Evolutionary conservation across 2,888 invertebrate genomes (phyloP).

Genomic region (Stenotaenia linearis): DNA sequence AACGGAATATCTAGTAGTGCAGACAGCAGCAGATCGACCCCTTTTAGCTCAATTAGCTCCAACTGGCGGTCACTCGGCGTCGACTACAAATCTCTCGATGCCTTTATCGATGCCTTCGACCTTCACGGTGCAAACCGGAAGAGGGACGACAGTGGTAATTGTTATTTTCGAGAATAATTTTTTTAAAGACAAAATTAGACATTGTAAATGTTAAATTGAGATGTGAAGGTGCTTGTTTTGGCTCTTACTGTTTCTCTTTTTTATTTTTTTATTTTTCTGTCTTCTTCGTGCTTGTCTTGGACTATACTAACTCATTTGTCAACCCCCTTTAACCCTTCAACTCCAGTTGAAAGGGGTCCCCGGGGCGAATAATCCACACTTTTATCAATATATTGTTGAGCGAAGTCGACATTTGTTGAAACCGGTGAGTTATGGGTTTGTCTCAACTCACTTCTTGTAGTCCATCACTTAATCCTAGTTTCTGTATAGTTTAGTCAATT

Average conservation of each 20-base stretch:
- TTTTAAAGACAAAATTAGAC: too few relatives aligned
- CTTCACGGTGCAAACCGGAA: constrained; percentile 43
- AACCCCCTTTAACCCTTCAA: neutral
- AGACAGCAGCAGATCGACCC: constrained; percentile 59
- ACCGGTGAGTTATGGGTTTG: constrained; percentile 69
- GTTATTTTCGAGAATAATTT: constrained; percentile 16
- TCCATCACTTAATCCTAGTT: constrained; percentile 36
- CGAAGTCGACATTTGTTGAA: constrained; percentile 92
- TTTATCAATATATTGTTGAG: constrained; percentile 93
- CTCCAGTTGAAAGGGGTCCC: constrained; percentile 88
- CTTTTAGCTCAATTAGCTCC: constrained; percentile 48
- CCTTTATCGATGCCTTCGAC: constrained; percentile 40
- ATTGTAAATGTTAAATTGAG: neutral
- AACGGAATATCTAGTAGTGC: constrained; percentile 86
- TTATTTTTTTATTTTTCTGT: constrained; percentile 36
- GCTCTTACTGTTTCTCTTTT: constrained; percentile 33
- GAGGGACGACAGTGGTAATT: constrained; percentile 47
- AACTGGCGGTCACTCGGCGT: constrained; percentile 35
- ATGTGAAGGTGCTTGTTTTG: constrained; percentile 15
- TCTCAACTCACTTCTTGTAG: constrained; percentile 42
- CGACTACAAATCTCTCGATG: constrained; percentile 38
- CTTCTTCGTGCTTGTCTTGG: constrained; percentile 41
- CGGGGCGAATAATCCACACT: constrained; percentile 89
- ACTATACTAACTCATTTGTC: constrained; percentile 21
- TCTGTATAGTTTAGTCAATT: neutral